Base-by-base conservation (phyloP, 2,113 vertebrate genomes). In the Balaeniceps rex region DNA sequence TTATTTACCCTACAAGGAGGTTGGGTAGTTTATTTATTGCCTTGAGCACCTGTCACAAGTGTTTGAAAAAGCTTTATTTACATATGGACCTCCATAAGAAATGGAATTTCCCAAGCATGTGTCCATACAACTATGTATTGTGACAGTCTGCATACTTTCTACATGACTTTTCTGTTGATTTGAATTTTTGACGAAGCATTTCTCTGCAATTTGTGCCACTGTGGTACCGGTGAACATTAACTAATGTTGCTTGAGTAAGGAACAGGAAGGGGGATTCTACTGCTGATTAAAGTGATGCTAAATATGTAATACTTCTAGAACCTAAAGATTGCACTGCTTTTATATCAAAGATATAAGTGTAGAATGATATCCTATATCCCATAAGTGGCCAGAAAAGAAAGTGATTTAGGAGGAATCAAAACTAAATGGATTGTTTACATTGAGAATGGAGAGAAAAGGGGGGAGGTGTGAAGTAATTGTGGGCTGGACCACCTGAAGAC, bases 401-500 rank as follows among this genome's bases (percentile, higher is more conserved):
- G 21, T 57, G 23, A 55, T 51, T 47, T 44, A 44, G 44, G 25
- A 85, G 29, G 23, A 61, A 26, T 29, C 18, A 44, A 71, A 89
- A 54, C 5, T 49, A 55, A 87, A 19, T 18, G 40, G 6, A 2
- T 49, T 69, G 11, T 69, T 94, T 76, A 60, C 12, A 14, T 22
- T 58, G 58, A 80, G 66, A 85, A 87, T 68, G 40, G 75, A 70
- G 34, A 58, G 47, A 61, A 82, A 64, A 40, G 25, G 82, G 64
- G 44, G 97, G 18, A 83, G 76, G 55, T 77, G 8, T 33, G 44
- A 96, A 87, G 88, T 75, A 87, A 88, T 87, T 96, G 65, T 69
- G 96, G 76, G 68, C 23, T 69, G 90, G 49, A 94, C n/a, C 80
- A 72, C 38, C 17, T 83, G 23, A 82, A 93, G 64, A 40, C 16